Conservation (phyloP, 2,888 invertebrate genomes). For the Acronicta leporina region DNA sequence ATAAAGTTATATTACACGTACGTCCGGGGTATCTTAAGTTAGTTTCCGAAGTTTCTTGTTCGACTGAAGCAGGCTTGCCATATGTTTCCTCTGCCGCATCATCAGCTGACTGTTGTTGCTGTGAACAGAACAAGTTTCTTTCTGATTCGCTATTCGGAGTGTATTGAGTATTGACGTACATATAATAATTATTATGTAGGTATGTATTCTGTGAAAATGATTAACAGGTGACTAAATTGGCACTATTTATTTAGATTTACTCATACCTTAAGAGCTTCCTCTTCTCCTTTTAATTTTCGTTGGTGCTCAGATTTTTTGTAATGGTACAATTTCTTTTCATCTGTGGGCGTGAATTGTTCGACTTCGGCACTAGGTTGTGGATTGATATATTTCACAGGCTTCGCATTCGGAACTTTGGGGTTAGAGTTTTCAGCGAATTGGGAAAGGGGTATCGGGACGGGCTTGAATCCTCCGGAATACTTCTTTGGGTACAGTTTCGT, state of each 20-base stretch:
- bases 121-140: slow-evolving; percentile 50
- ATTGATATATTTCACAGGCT: slow-evolving; percentile 78
- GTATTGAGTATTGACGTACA: slow-evolving; percentile 23
- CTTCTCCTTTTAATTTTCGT: slow-evolving; percentile 78
- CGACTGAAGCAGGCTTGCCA: slow-evolving; percentile 63
- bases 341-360: slow-evolving; percentile 65
- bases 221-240: too few species aligned
- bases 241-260: too few species aligned
- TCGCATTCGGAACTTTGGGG: slow-evolving; percentile 80
- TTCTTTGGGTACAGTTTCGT: slow-evolving; percentile 90
- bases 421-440: slow-evolving; percentile 71
- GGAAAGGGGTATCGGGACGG: slow-evolving; percentile 79
- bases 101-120: slow-evolving; percentile 59
- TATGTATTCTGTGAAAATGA: too few species aligned
- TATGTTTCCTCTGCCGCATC: slow-evolving; percentile 58
- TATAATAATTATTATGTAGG: too few species aligned
- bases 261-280: slow-evolving; percentile 61
- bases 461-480: slow-evolving; percentile 84
- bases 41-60: slow-evolving; percentile 81
- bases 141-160: slow-evolving; percentile 28
- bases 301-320: slow-evolving; percentile 87
- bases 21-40: slow-evolving; percentile 77
- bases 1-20: slow-evolving; percentile 67
- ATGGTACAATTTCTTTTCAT: slow-evolving; percentile 79
- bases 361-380: slow-evolving; percentile 70